phyloP scores from a whole-genome alignment of 2,888 invertebrate genomes.

The Diarsia mendica region DNA sequence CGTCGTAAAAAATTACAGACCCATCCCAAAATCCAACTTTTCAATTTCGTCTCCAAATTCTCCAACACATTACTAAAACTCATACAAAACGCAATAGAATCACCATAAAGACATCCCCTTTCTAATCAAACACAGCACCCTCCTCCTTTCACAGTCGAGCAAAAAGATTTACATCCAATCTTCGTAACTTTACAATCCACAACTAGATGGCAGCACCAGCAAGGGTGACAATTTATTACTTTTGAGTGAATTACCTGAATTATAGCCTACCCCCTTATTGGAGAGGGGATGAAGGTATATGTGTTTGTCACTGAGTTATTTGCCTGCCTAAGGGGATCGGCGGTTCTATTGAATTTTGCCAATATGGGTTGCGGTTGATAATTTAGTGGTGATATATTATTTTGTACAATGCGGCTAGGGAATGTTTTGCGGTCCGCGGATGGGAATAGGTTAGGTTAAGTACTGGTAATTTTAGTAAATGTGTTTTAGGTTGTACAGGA shows the following conservation, averaged over 20 bases:
- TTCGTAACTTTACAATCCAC: conserved; percentile 32
- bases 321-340: conserved; percentile 34
- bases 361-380: conserved; percentile 26
- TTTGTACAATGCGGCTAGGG: conserved; percentile 33
- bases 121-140: conserved; percentile 27
- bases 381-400: conserved; percentile 48
- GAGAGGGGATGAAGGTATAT: conserved; percentile 13
- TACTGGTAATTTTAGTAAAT: conserved; percentile 12
- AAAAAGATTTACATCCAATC: conserved; percentile 62
- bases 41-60: background rate
- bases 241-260: conserved; percentile 62
- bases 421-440: conserved; percentile 12
- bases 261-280: conserved; percentile 46
- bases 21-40: background rate
- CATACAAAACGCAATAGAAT: background rate
- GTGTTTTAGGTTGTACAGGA: background rate
- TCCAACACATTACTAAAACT: background rate
- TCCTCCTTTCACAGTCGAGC: background rate
- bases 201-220: conserved; percentile 59
- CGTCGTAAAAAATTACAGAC: background rate
- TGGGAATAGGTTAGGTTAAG: conserved; percentile 3
- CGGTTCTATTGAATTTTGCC: conserved; percentile 39
- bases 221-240: conserved; percentile 58
- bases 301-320: conserved; percentile 47
- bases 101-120: background rate